phyloP scores from a whole-genome alignment of 2,113 vertebrate genomes.

The Takifugu flavidus region DNA sequence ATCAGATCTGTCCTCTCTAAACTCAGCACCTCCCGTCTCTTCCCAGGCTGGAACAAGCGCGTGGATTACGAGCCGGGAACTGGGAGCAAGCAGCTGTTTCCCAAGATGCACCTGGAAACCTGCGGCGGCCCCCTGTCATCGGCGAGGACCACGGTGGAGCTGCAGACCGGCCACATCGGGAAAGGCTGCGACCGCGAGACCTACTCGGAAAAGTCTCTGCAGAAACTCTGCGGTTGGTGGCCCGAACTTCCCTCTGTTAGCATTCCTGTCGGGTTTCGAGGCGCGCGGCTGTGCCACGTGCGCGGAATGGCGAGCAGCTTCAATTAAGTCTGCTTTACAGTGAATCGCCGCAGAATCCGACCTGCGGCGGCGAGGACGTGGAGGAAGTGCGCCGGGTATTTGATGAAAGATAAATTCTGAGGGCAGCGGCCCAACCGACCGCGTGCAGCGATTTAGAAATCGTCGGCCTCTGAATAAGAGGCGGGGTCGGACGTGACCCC shows the following conservation, averaged over 20 bases:
- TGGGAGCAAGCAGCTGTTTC: slow-evolving; percentile 88
- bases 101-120: slow-evolving; percentile 89
- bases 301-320: slow-evolving; percentile 3
- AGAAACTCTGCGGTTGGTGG: slow-evolving; percentile 90
- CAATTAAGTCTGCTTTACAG: slow-evolving; percentile 10
- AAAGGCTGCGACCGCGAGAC: slow-evolving; percentile 94
- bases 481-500: slow-evolving; percentile 33
- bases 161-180: slow-evolving; percentile 89
- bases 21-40: not conserved
- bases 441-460: slow-evolving; percentile 36
- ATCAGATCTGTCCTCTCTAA: too few relatives aligned
- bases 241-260: not conserved
- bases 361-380: slow-evolving; percentile 20
- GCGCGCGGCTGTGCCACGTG: not conserved
- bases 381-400: slow-evolving; percentile 2
- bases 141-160: slow-evolving; percentile 83
- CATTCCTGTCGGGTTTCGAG: not conserved
- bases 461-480: slow-evolving; percentile 22
- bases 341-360: slow-evolving; percentile 9
- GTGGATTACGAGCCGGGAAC: slow-evolving; percentile 91
- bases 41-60: slow-evolving; percentile 86
- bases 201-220: slow-evolving; percentile 91
- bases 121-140: slow-evolving; percentile 90
- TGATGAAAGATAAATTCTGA: slow-evolving; percentile 40
- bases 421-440: slow-evolving; percentile 22